Evolutionary conservation across 2,113 vertebrate genomes (phyloP).

Genomic region (Urocitellus parryii): DNA sequence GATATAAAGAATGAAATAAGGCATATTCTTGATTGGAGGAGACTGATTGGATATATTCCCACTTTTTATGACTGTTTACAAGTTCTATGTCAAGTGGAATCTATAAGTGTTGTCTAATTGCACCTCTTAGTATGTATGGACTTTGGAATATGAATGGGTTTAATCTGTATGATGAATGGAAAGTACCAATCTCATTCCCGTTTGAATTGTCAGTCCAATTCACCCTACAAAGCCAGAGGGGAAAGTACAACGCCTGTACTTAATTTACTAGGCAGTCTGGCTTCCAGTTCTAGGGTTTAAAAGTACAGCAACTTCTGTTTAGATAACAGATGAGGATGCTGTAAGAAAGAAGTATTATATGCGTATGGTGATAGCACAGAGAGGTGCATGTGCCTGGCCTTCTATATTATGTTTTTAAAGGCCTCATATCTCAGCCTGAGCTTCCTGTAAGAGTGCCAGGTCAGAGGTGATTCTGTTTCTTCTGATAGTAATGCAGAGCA

Average conservation of each 20-base stretch:
- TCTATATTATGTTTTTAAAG: conserved; percentile 69
- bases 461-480: conserved; percentile 56
- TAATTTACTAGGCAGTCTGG: conserved; percentile 69
- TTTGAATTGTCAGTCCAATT: conserved; percentile 57
- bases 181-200: background rate
- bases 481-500: background rate
- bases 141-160: conserved; percentile 61
- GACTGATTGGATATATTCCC: background rate
- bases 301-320: conserved; percentile 71
- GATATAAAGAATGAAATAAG: background rate
- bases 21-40: background rate
- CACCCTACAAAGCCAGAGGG: conserved; percentile 21
- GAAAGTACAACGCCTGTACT: conserved; percentile 10
- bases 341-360: conserved; percentile 71
- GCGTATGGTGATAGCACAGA: conserved; percentile 51
- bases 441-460: conserved; percentile 31
- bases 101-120: background rate
- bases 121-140: background rate
- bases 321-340: conserved; percentile 74
- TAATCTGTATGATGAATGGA: background rate
- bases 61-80: conserved; percentile 34
- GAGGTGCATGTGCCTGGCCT: conserved; percentile 52
- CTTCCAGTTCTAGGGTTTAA: conserved; percentile 62
- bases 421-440: conserved; percentile 65
- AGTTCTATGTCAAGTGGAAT: conserved; percentile 48